Base-by-base conservation (phyloP, 2,888 invertebrate species). In the Poecilobothrus nobilitatus region DNA sequence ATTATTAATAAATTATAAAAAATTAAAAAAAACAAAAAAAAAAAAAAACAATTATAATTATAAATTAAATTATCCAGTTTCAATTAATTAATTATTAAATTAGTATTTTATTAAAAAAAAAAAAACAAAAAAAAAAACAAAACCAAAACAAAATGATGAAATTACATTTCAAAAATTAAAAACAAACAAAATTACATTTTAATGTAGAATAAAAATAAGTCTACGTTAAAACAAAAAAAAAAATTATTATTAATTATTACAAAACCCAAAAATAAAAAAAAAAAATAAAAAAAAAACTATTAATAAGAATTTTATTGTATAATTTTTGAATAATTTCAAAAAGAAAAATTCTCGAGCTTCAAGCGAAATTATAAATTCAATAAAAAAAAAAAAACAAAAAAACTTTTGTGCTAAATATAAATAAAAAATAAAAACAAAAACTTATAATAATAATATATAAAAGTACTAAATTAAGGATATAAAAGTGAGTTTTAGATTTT, bases 371-470 rank as follows among this genome's bases (percentile, higher is more conserved):
- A 6, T 2, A 15, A 41, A 5, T 27, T 27, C n/a, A n/a, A n/a
- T n/a, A n/a, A 27, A 41, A 41, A 41, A 41, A 5, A 9, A 3
- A 21, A 62, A 69, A 67, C n/a, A 64, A 67, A 63, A 53, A 67
- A 66, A 65, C 18, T 27, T 27, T 27, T 27, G 33, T 64, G 37
- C 62, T 41, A 66, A 67, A 67, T 41, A 61, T 15, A 12, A 68
- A 63, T 66, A 67, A 68, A 67, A 68, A 44, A 66, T 44, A 68
- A 63, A 66, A 21, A 22, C 61, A n/a, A n/a, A n/a, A n/a, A 67
- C 27, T 65, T 44, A 69, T 34, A 61, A 63, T 18, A n/a, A n/a
- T n/a, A n/a, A n/a, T n/a, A n/a, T 18, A 22, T 66, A 10, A 27
- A 27, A 27, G 27, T 27, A 44, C 8, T 22, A 66, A 66, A 53